A percentile compares a stretch with the other conserved stretches of the same genome.
Evolutionary conservation across 2,113 vertebrate genomes (phyloP).

Genomic region (Phalacrocorax brasilianus): DNA sequence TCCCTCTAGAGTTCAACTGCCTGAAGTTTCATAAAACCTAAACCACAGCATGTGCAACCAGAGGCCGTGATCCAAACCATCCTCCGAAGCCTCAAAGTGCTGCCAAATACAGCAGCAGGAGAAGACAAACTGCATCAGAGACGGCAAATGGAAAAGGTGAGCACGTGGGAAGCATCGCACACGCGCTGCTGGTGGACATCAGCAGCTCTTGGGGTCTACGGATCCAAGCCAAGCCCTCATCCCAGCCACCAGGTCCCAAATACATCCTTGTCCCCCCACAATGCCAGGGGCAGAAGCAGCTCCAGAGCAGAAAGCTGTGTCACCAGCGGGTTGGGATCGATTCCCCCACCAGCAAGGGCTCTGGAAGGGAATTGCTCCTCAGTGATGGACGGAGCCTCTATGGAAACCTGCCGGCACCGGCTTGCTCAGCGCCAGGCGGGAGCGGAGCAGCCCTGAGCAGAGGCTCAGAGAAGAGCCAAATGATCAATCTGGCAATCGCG

Average conservation of each 20-base stretch:
- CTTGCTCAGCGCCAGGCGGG: neutral
- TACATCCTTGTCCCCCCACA: fast-evolving
- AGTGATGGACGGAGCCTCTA: fast-evolving
- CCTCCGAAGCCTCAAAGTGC: neutral
- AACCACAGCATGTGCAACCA: neutral
- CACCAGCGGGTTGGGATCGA: fast-evolving
- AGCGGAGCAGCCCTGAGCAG: fast-evolving
- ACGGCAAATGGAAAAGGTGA: too few species aligned
- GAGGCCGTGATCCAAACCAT: neutral
- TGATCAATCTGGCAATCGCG: fast-evolving
- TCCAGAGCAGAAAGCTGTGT: fast-evolving
- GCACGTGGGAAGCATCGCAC: neutral
- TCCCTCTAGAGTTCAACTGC: neutral
- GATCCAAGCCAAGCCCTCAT: neutral
- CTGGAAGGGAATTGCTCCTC: neutral
- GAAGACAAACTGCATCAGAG: neutral
- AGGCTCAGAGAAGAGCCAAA: neutral
- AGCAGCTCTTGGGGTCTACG: neutral
- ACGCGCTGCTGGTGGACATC: fast-evolving
- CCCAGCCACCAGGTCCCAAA: neutral
- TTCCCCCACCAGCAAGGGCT: neutral
- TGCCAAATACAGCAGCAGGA: fast-evolving
- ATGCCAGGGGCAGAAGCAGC: neutral
- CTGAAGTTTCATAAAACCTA: neutral
- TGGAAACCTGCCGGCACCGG: fast-evolving